phyloP scores from a whole-genome alignment of 2,888 invertebrate genomes.

The Copidosoma aretas region DNA sequence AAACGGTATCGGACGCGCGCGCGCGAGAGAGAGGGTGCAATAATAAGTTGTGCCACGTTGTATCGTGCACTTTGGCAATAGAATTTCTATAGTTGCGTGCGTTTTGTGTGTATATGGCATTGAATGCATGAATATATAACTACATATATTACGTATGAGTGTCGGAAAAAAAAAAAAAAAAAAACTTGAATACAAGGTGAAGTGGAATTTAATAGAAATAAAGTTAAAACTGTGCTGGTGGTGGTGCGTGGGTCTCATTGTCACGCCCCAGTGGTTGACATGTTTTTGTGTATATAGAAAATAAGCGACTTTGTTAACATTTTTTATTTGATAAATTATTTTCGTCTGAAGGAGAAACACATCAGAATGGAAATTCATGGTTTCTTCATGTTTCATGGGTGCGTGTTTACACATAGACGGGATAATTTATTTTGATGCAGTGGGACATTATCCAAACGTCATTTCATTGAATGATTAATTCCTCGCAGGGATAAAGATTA shows the following conservation, averaged over 20 bases:
- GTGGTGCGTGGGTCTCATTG: slow-evolving; percentile 20
- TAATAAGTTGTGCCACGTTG: background rate
- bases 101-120: background rate
- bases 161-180: background rate
- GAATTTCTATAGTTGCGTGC: background rate
- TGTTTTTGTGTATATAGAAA: slow-evolving; percentile 26
- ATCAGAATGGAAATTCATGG: background rate
- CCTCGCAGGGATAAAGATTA: slow-evolving; percentile 31
- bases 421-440: slow-evolving; percentile 14
- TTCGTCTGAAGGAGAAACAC: slow-evolving; percentile 7
- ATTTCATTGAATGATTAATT: slow-evolving; percentile 20
- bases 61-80: too few species aligned
- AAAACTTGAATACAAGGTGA: background rate
- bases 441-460: background rate
- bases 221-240: slow-evolving; percentile 6
- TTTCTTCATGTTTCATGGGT: slow-evolving; percentile 19
- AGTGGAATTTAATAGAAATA: background rate
- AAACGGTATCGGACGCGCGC: too few species aligned
- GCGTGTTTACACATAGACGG: slow-evolving; percentile 18
- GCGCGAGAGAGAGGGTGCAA: slow-evolving; percentile 7
- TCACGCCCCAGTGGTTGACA: slow-evolving; percentile 8
- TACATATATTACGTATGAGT: background rate
- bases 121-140: too few species aligned
- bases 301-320: slow-evolving; percentile 12
- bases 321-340: slow-evolving; percentile 31